These are phyloP conservation scores for Malurus melanocephalus DNA, from an alignment of 2,113 vertebrate species.

Conservation along the genomic window DNA sequence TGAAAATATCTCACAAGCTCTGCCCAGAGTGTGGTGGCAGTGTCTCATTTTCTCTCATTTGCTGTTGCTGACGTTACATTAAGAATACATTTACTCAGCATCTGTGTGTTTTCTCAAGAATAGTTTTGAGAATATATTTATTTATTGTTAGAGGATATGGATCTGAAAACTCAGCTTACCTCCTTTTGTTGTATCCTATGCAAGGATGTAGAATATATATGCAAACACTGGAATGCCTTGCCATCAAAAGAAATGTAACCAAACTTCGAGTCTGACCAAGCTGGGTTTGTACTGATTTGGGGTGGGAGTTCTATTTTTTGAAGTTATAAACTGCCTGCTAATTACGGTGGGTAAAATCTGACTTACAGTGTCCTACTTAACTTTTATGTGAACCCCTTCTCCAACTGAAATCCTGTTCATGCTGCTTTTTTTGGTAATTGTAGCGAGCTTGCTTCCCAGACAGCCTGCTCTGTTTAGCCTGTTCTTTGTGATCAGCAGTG, in stretches of 20 bases:
- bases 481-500: background rate
- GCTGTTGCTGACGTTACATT: background rate
- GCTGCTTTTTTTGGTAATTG: background rate
- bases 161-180: background rate
- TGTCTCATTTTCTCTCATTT: background rate
- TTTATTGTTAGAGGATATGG: background rate
- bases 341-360: background rate
- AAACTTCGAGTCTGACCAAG: background rate
- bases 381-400: slow-evolving; percentile 59
- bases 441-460: slow-evolving; percentile 12
- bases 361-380: background rate
- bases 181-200: background rate
- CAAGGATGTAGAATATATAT: background rate
- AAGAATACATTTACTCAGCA: background rate
- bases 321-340: background rate
- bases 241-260: background rate
- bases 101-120: background rate
- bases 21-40: background rate
- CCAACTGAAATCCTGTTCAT: background rate
- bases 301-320: background rate
- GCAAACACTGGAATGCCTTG: background rate
- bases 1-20: background rate
- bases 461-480: background rate
- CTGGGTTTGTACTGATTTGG: background rate
- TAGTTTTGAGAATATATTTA: background rate